phyloP scores from a whole-genome alignment of 2,888 invertebrate species.

The Allacma fusca region DNA sequence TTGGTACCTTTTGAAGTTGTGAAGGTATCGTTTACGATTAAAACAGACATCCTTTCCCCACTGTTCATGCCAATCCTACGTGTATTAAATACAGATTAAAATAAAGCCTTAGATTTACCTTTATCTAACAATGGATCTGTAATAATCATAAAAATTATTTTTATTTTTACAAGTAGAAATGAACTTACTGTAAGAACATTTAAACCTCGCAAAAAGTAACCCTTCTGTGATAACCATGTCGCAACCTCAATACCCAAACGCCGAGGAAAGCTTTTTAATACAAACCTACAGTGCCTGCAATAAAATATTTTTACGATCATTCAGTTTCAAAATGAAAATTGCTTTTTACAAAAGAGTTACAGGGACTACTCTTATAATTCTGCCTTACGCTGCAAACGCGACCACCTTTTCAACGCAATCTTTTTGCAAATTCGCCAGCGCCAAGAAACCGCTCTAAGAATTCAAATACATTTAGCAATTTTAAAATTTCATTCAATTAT shows the following conservation, averaged over 20 bases:
- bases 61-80: not conserved
- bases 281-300: not conserved
- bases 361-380: too few species aligned
- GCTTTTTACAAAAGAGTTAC: not conserved
- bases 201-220: constrained; percentile 43
- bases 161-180: not conserved
- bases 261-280: constrained; percentile 38
- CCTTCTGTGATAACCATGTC: constrained; percentile 54
- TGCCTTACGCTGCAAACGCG: constrained; percentile 40
- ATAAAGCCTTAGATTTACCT: not conserved
- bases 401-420: constrained; percentile 38
- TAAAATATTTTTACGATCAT: not conserved
- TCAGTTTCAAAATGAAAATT: not conserved
- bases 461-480: too few species aligned
- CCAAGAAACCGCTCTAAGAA: constrained; percentile 51
- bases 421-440: constrained; percentile 42
- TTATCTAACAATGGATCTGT: too few species aligned
- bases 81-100: not conserved
- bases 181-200: constrained; percentile 39
- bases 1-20: constrained; percentile 46
- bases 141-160: not conserved
- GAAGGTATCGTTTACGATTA: not conserved
- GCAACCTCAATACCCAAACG: constrained; percentile 48
- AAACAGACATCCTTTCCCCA: not conserved
- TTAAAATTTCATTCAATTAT: constrained; percentile 35